These are phyloP conservation scores for Eubasilissa splendida DNA, from an alignment of 2,888 invertebrate genomes.

Conservation along the genomic window DNA sequence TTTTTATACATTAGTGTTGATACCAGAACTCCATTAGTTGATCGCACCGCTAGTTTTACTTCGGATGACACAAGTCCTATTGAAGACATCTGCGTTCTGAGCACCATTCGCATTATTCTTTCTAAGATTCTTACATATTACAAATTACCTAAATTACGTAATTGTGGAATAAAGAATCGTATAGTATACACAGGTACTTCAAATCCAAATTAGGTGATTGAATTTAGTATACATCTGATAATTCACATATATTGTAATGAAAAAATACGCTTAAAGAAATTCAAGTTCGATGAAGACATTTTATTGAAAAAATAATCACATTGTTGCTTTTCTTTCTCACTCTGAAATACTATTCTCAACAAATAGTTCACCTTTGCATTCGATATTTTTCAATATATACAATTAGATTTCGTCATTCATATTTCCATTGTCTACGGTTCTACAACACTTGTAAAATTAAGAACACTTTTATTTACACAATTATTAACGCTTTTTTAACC, in stretches of 20 bases:
- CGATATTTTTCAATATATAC: not conserved
- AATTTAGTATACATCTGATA: no score
- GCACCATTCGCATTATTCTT: no score
- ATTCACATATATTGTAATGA: not conserved
- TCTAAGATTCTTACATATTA: no score
- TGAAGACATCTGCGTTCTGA: no score
- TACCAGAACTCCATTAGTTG: no score
- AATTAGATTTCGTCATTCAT: not conserved
- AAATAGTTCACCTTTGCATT: conserved; percentile 6
- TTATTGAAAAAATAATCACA: conserved; percentile 21
- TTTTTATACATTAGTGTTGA: no score
- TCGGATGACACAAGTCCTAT: no score
- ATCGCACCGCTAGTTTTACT: no score
- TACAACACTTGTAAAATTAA: conserved; percentile 6
- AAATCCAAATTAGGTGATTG: no score
- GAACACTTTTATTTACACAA: conserved; percentile 5
- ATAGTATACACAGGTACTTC: no score
- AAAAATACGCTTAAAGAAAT: not conserved
- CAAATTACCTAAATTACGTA: no score
- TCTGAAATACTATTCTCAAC: not conserved
- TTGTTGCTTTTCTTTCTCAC: not conserved
- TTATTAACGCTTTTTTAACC: conserved; percentile 1
- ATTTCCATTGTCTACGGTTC: conserved; percentile 2
- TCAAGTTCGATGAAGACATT: not conserved
- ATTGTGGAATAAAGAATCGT: no score